Base-by-base conservation (phyloP, 2,888 invertebrate genomes). In the Nephrocerus scutellatus region DNA sequence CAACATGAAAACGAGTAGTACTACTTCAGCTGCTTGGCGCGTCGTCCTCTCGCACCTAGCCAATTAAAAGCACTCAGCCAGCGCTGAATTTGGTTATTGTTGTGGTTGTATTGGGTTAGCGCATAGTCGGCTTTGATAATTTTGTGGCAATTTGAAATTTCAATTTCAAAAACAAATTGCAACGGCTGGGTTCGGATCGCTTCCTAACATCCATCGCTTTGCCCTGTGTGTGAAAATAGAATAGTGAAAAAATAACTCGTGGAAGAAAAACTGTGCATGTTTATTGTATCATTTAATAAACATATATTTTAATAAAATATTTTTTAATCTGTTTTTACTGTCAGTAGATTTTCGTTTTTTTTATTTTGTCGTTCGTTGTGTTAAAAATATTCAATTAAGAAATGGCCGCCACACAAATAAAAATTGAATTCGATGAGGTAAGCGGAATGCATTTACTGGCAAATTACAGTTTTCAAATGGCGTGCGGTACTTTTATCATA, bases 141-240 rank as follows among this genome's bases (percentile, higher is more conserved):
- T 46, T 48, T 46, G 46, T 34, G 32, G 42, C 30, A 34, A 43
- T 49, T 52, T 30, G 47, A 55, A 58, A 47, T 46, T 47, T 48
- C 45, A 51, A 46, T 47, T 63, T 64, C 35, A 58, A 64, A 66
- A 53, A 51, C 43, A 57, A 59, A 53, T 52, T 48, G 50, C 54
- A 56, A 52, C 54, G 53, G 52, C 40, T 55, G 51, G 40, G 42
- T 37, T 44, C 46, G 52, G 49, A 48, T 57, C 49, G 49, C 36
- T 8, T 18, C 9, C 10, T 30, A 22, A 14, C 13, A 34, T 16
- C n/a, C 14, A 22, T 31, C 24, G 19, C 15, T 34, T 23, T 14
- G 7, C 28, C 16, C n/a, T 19, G 18, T 30, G 7, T 24, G 15
- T 30, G 12, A 29, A 13, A 30, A 32, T 18, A 9, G 10, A 13